These are phyloP conservation scores for Hirudo medicinalis DNA, from an alignment of 1,140 invertebrate species.

Conservation along the genomic window DNA sequence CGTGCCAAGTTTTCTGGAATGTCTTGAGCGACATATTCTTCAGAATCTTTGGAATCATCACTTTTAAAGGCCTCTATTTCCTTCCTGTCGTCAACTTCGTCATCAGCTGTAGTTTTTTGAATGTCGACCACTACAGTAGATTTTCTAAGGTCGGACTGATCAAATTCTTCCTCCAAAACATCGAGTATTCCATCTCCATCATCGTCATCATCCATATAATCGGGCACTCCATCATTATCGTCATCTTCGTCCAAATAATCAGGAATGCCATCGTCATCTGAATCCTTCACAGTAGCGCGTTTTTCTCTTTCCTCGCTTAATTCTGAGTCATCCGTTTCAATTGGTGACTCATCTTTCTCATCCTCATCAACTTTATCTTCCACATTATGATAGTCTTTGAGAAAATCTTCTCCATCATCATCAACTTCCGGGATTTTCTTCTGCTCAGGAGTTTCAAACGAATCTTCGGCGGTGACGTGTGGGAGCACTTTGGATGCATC, in stretches of 20 bases:
- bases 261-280: conserved; percentile 23
- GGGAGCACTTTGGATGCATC: background rate
- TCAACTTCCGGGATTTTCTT: no score
- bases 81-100: conserved; percentile 11
- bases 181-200: conserved; percentile 25
- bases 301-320: conserved; percentile 15
- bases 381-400: background rate
- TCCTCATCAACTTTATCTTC: conserved; percentile 12
- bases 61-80: background rate
- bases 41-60: conserved; percentile 10
- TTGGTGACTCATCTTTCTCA: conserved; percentile 12
- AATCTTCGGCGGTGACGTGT: no score
- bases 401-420: background rate
- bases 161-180: conserved; percentile 17
- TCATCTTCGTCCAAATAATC: conserved; percentile 24
- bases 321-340: conserved; percentile 9
- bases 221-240: conserved; percentile 25
- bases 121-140: conserved; percentile 19
- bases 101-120: conserved; percentile 19
- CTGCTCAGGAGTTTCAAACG: no score
- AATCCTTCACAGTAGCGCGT: conserved; percentile 5
- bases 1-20: background rate
- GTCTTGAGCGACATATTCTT: conserved; percentile 12
- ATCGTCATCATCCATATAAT: conserved; percentile 21
- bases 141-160: background rate